phyloP scores from a whole-genome alignment of 2,888 invertebrate genomes.

The Eupithecia tripunctaria region DNA sequence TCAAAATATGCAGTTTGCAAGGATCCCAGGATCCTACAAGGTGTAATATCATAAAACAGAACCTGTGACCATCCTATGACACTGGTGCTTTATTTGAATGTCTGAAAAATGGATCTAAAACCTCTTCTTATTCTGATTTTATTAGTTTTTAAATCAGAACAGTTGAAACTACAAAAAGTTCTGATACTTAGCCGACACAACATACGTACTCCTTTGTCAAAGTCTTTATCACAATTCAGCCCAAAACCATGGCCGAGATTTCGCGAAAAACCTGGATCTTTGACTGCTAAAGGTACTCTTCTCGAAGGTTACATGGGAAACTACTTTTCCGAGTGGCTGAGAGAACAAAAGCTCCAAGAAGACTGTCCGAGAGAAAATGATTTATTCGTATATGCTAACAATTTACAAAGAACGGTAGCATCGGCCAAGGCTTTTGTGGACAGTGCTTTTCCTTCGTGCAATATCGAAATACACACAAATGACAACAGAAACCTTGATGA shows the following conservation, averaged over 20 bases:
- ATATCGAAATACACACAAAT: slow-evolving; percentile 61
- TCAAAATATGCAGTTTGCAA: too few relatives aligned
- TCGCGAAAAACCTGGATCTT: slow-evolving; percentile 63
- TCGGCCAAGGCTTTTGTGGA: slow-evolving; percentile 68
- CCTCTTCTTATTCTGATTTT: slow-evolving; percentile 25
- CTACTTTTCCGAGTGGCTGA: slow-evolving; percentile 61
- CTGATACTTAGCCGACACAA: slow-evolving; percentile 70
- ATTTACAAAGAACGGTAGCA: slow-evolving; percentile 65
- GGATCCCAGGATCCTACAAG: too few relatives aligned
- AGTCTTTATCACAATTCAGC: slow-evolving; percentile 57
- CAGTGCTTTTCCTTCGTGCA: slow-evolving; percentile 67
- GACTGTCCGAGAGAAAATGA: slow-evolving; percentile 61
- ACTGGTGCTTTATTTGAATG: too few relatives aligned
- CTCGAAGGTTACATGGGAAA: slow-evolving; percentile 71
- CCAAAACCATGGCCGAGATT: slow-evolving; percentile 68
- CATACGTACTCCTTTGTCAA: slow-evolving; percentile 67
- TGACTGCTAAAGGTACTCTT: slow-evolving; percentile 65
- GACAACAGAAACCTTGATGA: neutral
- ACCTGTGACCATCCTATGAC: neutral
- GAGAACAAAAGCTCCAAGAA: slow-evolving; percentile 52
- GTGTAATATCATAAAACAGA: too few relatives aligned
- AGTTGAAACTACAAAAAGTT: slow-evolving; percentile 57
- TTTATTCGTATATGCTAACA: slow-evolving; percentile 71
- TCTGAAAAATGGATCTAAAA: slow-evolving; percentile 28
- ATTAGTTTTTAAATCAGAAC: slow-evolving; percentile 30